Conservation (phyloP, 2,113 vertebrate genomes). For the Noctilio leporinus region DNA sequence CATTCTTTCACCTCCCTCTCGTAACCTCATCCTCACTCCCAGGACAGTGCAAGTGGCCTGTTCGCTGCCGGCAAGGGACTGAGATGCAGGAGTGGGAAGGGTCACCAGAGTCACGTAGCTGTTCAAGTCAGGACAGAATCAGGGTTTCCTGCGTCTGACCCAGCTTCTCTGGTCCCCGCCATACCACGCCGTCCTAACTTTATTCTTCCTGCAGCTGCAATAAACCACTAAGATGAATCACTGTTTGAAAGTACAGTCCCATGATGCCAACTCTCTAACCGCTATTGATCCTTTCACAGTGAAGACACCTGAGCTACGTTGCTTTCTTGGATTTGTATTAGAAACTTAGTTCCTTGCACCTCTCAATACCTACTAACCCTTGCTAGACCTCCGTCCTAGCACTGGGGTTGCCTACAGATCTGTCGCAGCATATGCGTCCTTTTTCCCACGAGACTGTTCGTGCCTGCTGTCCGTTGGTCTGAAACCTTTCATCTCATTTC, state of each 20-base stretch:
- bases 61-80: not conserved
- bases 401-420: fast-evolving
- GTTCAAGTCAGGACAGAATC: not conserved
- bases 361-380: not conserved
- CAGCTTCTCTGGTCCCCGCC: not conserved
- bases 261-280: not conserved
- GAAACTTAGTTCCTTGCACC: not conserved
- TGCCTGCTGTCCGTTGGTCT: not conserved
- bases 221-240: not conserved
- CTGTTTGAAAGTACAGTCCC: not conserved
- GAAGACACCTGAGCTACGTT: not conserved
- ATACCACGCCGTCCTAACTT: not conserved
- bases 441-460: not conserved
- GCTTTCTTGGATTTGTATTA: not conserved
- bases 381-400: not conserved
- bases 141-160: not conserved
- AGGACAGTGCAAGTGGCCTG: not conserved
- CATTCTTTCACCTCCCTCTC: too few relatives aligned
- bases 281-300: not conserved
- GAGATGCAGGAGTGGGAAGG: fast-evolving
- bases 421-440: fast-evolving
- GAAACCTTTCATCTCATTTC: not conserved
- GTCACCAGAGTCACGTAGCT: fast-evolving
- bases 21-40: too few relatives aligned
- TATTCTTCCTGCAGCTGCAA: not conserved